A percentile compares a stretch with the other conserved stretches of the same genome.
Conservation (phyloP, 1,140 invertebrate genomes). For the Reticulitermes speratus region DNA sequence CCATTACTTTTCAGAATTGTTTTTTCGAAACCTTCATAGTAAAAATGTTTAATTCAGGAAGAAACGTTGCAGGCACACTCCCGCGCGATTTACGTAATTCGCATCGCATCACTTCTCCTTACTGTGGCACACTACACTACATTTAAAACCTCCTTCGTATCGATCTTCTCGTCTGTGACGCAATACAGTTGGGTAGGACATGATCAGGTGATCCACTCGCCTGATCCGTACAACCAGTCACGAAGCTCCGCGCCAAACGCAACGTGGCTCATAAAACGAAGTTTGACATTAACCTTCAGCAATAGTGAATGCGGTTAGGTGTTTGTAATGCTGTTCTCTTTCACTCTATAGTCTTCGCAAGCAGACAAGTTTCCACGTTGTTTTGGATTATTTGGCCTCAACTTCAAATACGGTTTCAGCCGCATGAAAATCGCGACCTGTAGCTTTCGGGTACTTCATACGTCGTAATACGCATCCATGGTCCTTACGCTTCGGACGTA, state of each 20-base stretch:
- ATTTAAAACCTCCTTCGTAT: not conserved
- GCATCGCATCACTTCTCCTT: not conserved
- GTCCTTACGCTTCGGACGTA: too few species aligned
- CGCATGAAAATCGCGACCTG: too few species aligned
- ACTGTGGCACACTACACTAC: not conserved
- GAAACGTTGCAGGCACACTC: not conserved
- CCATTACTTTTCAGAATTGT: too few species aligned
- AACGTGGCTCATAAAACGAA: not conserved
- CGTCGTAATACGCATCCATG: too few species aligned
- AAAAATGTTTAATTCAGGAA: too few species aligned
- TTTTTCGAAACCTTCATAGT: too few species aligned
- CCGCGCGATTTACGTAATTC: not conserved
- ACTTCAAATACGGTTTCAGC: not conserved
- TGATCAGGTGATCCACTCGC: not conserved
- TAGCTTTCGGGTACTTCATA: too few species aligned
- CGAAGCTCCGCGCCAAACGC: not conserved
- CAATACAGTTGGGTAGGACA: not conserved
- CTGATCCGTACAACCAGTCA: not conserved
- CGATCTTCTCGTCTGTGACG: slow-evolving; percentile 13
- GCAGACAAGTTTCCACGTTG: not conserved
- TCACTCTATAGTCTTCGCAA: not conserved
- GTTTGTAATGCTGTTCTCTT: too few species aligned
- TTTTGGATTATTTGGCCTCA: not conserved
- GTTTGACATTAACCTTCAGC: not conserved
- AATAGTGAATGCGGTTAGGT: not conserved